Percentiles rank a stretch among this genome's conserved stretches.
These are phyloP conservation scores for Semaprochilodus insignis DNA, from an alignment of 2,797 vertebrate species.

Conservation along the genomic window DNA sequence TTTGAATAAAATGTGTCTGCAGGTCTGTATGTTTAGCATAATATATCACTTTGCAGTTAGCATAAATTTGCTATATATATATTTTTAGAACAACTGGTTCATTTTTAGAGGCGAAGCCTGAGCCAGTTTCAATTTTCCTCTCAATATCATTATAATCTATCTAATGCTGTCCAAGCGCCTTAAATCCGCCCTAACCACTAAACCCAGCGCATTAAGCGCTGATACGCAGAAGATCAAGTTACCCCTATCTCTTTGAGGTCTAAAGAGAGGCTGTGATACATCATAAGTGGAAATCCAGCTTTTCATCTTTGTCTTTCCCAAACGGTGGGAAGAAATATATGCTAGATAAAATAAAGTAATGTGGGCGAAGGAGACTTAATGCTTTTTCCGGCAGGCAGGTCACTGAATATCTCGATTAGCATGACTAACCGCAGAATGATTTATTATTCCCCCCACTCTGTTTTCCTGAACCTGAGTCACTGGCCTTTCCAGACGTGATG, in stretches of 20 bases:
- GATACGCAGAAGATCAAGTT: constrained; percentile 54
- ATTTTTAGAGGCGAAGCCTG: background rate
- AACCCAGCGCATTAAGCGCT: constrained; percentile 41
- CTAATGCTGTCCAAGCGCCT: constrained; percentile 45
- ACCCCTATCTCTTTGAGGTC: background rate
- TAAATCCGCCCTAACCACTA: constrained; percentile 53
- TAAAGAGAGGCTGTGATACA: background rate
- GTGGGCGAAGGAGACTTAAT: background rate
- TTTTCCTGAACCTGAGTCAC: constrained; percentile 12
- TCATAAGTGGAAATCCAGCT: constrained; percentile 8
- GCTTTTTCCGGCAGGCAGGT: constrained; percentile 18
- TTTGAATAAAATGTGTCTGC: background rate
- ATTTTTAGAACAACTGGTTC: background rate
- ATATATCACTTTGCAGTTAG: background rate
- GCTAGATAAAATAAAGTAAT: background rate
- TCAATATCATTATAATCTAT: constrained; percentile 15
- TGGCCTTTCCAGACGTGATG: constrained; percentile 6
- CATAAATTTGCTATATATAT: too few species aligned
- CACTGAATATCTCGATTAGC: constrained; percentile 26
- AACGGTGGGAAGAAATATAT: background rate
- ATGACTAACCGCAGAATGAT: constrained; percentile 33
- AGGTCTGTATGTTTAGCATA: background rate
- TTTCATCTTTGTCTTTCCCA: background rate
- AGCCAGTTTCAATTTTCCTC: constrained; percentile 22
- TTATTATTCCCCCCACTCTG: constrained; percentile 4